phyloP scores from a whole-genome alignment of 1,140 invertebrate species.

The Metopolophium dirhodum region DNA sequence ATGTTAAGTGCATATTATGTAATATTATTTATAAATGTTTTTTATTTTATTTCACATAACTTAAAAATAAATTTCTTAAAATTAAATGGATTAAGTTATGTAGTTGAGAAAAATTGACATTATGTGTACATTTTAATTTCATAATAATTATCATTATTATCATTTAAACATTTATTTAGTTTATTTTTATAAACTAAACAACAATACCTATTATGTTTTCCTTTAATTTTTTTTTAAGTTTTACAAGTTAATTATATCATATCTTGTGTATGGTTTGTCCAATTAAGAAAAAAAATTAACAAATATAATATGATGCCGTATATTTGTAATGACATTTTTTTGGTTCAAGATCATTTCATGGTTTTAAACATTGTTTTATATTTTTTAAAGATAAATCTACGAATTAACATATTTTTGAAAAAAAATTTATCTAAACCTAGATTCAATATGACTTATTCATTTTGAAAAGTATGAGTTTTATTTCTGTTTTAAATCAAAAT shows the following conservation, averaged over 20 bases:
- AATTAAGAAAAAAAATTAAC: not conserved
- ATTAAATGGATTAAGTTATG: conserved; percentile 12
- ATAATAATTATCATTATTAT: not conserved
- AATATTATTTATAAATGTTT: not conserved
- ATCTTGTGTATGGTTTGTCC: not conserved
- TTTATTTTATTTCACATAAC: not conserved
- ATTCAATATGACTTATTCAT: not conserved
- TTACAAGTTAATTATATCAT: not conserved
- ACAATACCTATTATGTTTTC: not conserved
- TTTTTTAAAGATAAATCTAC: no score
- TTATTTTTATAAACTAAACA: not conserved
- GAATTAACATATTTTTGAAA: no score
- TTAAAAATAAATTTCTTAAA: not conserved
- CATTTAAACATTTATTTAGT: not conserved
- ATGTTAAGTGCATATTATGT: not conserved
- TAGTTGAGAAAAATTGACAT: not conserved
- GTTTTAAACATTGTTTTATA: no score
- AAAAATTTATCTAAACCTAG: not conserved
- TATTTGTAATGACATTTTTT: not conserved
- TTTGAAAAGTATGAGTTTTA: not conserved
- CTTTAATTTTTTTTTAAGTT: not conserved
- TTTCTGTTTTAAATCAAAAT: not conserved
- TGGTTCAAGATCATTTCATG: not conserved
- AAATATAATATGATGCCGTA: not conserved
- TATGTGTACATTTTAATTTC: not conserved